Evolutionary conservation across 2,113 vertebrate genomes (phyloP).

Genomic region (Arizona elegans): DNA sequence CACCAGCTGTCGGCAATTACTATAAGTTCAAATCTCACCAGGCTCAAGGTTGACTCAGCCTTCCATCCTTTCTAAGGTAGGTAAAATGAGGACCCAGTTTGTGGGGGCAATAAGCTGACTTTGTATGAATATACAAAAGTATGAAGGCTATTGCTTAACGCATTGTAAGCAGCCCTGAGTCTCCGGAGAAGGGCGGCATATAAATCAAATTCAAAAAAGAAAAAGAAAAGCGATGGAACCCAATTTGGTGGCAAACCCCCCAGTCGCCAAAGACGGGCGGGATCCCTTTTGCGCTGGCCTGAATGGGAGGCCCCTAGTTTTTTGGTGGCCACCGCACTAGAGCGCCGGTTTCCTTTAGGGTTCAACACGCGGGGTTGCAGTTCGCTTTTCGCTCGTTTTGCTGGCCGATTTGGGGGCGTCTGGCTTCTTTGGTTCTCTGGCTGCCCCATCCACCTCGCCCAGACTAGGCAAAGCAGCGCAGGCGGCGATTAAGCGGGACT

Average conservation of each 20-base stretch:
- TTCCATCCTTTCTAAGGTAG: no score
- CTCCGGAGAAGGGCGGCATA: no score
- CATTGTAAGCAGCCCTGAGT: no score
- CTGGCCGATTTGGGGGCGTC: background rate
- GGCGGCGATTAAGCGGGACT: background rate
- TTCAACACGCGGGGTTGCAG: background rate
- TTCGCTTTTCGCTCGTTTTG: background rate
- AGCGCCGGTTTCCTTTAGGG: background rate
- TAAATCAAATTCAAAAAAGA: no score
- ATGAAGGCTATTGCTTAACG: no score
- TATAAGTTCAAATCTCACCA: no score
- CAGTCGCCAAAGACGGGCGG: background rate
- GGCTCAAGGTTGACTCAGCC: no score
- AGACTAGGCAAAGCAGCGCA: background rate
- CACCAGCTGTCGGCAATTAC: no score
- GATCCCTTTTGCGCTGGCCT: background rate
- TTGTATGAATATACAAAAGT: no score
- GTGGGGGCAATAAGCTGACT: no score
- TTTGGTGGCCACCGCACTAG: no score
- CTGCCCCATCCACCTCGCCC: background rate
- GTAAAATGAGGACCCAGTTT: no score
- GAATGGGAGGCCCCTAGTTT: background rate
- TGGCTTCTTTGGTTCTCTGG: background rate
- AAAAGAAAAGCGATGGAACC: background rate
- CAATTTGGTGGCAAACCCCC: background rate